Evolutionary conservation across 2,888 invertebrate species (phyloP).

Genomic region (Cephus spinipes): DNA sequence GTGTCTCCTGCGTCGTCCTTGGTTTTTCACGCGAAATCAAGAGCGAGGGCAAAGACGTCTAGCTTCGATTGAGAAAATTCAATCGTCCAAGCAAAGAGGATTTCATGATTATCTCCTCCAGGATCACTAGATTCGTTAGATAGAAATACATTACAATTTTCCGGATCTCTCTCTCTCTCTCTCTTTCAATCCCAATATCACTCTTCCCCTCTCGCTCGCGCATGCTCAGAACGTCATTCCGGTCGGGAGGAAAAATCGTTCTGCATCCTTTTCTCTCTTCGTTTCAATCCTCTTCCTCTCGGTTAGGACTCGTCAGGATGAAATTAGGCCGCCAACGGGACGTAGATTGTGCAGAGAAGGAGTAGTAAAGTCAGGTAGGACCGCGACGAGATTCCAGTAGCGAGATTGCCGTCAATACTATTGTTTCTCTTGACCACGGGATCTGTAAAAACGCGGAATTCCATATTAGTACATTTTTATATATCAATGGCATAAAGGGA

Average conservation of each 20-base stretch:
- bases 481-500: background rate
- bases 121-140: background rate
- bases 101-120: background rate
- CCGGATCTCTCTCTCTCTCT: conserved; percentile 2
- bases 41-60: background rate
- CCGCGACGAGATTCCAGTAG: background rate
- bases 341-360: background rate
- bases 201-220: background rate
- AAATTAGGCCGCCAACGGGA: background rate
- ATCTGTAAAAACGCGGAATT: background rate
- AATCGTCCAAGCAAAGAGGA: background rate
- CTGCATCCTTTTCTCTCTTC: background rate
- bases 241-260: background rate
- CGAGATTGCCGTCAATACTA: background rate
- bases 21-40: background rate
- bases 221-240: background rate
- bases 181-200: background rate
- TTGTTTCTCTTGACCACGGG: background rate
- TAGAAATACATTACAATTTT: background rate
- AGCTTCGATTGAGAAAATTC: background rate
- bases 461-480: background rate
- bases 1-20: background rate
- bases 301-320: background rate
- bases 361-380: background rate
- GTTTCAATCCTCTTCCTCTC: background rate